A percentile compares a stretch with the other conserved stretches of the same genome.
Conservation (phyloP, 2,888 invertebrate species). For the Iselma pallidipennis region DNA sequence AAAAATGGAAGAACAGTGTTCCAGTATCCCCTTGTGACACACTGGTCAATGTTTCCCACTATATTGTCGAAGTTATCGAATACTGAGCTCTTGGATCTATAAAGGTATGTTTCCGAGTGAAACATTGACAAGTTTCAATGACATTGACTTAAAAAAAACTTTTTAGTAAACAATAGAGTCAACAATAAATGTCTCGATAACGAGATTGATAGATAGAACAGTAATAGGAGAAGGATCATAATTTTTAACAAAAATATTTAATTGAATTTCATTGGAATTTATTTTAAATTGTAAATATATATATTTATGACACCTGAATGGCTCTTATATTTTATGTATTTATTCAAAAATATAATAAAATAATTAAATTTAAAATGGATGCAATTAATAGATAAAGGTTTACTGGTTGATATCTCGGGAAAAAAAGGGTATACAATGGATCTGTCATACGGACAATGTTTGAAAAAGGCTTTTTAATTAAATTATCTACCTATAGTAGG, state of each 20-base stretch:
- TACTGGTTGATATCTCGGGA: constrained; percentile 7
- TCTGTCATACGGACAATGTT: constrained; percentile 17
- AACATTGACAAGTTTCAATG: neutral
- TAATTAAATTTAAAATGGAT: constrained; percentile 23
- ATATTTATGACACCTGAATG: constrained; percentile 19
- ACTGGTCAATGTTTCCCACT: constrained; percentile 37
- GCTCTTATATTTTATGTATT: constrained; percentile 16
- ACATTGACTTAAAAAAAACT: neutral
- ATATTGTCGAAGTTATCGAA: constrained; percentile 25
- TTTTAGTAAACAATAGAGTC: too few relatives aligned
- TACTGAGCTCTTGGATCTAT: constrained; percentile 23
- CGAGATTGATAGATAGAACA: too few relatives aligned
- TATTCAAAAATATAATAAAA: constrained; percentile 23
- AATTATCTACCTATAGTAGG: constrained; percentile 16
- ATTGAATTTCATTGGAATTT: constrained; percentile 7
- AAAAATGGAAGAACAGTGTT: constrained; percentile 52
- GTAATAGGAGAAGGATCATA: constrained; percentile 6
- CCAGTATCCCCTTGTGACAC: constrained; percentile 45
- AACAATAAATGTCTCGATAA: too few relatives aligned
- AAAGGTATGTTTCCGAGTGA: neutral
- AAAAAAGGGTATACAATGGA: constrained; percentile 7
- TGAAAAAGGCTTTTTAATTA: constrained; percentile 19
- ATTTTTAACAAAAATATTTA: constrained; percentile 9
- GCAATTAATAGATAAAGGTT: constrained; percentile 25
- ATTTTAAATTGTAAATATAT: constrained; percentile 24